Base-by-base conservation (phyloP, 2,113 vertebrate genomes). In the Halcyon senegalensis region DNA sequence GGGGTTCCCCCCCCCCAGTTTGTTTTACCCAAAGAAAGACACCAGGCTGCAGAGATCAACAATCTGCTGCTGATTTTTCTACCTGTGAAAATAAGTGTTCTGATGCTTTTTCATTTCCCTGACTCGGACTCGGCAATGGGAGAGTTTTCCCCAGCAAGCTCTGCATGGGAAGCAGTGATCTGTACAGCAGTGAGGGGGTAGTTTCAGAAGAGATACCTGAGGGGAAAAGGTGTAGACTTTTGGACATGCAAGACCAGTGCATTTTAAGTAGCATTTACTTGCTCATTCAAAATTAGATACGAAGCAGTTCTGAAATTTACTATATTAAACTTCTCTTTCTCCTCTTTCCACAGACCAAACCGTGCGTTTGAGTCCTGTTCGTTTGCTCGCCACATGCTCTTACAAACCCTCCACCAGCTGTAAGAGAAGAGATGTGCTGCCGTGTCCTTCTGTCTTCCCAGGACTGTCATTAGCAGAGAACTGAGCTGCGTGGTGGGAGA, bases 361-460 rank as follows among this genome's bases (percentile, higher is more conserved):
- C 98, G 98, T n/a, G 98, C 98, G 53, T 96, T 99, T 93, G 99
- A 99, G 85, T 98, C 98, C 10, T 99, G 99, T 88, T 97, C 98
- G 8, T 98, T 97, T 27, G 98, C 99, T 92, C 98, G 98, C 93
- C 99, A 98, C 97, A 98, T 59, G 75, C 98, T 99, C 58, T 97
- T 99, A 93, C 98, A 99, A 87, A 99, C 99, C 5, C 97, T 98
- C 11, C 96, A 98, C 90, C 98, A 98, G 51, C 97, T 98, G 77
- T 98, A 90, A 89, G 48, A 94, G 81, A 55, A 72, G 30, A 94
- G 81, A 15, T 1, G 11, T 20, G 12, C 60, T 67, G 17, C 67
- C 21, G 33, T 56, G 43, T 82, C 88, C 77, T 85, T 81, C 72
- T 55, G 50, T 73, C 51, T 50, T 70, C 33, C 8, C 15, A 51